Conservation (phyloP, 1,140 invertebrate species). For the Dryas iulia region DNA sequence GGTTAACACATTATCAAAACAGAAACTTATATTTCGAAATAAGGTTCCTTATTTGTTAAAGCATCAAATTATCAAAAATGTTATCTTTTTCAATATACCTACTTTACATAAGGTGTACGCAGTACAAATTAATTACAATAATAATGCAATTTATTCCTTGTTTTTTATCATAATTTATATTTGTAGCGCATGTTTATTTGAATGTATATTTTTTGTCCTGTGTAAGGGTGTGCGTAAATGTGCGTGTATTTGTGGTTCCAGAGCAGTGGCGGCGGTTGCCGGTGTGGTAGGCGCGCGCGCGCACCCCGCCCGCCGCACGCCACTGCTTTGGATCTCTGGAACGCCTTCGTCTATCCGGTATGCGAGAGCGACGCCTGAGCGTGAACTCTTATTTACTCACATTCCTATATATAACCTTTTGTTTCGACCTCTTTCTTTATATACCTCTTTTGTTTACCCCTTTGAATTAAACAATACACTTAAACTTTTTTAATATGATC, state of each 20-base stretch:
- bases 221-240: conserved; percentile 59
- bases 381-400: conserved; percentile 35
- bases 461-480: neutral
- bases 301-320: conserved; percentile 78
- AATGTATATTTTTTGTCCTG: conserved; percentile 24
- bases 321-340: conserved; percentile 82
- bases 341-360: conserved; percentile 81
- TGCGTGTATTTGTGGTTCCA: conserved; percentile 80
- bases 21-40: neutral
- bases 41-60: neutral
- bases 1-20: neutral
- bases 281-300: conserved; percentile 76
- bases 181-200: conserved; percentile 11
- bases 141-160: neutral
- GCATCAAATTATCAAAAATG: neutral
- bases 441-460: neutral
- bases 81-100: neutral
- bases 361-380: conserved; percentile 73
- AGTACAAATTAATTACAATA: neutral
- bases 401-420: conserved; percentile 23
- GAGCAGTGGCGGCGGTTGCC: conserved; percentile 81
- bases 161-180: conserved; percentile 1
- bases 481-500: conserved; percentile 1
- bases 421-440: conserved; percentile 26
- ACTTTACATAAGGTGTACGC: neutral